These are phyloP conservation scores for Ostrea edulis DNA, from an alignment of 1,140 invertebrate species.

Conservation along the genomic window DNA sequence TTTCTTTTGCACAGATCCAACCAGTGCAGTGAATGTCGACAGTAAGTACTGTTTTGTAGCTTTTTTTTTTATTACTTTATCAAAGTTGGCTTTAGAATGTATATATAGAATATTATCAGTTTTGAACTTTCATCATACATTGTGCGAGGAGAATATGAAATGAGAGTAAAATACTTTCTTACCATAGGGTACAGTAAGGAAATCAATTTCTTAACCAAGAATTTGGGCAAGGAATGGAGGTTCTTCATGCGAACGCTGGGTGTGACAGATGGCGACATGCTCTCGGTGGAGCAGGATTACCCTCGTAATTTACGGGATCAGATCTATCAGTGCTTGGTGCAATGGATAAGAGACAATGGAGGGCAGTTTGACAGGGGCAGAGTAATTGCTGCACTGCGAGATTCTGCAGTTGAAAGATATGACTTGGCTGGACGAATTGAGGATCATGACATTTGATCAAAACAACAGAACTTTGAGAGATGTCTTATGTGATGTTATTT, in stretches of 20 bases:
- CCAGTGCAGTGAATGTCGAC: not conserved
- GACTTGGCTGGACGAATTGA: conserved; percentile 59
- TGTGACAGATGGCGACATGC: conserved; percentile 62
- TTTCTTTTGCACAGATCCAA: not conserved
- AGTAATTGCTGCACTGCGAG: conserved; percentile 57
- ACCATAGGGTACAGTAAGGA: conserved; percentile 63
- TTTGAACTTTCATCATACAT: not conserved
- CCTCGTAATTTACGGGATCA: conserved; percentile 64
- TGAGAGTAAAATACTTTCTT: not conserved
- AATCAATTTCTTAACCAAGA: conserved; percentile 63
- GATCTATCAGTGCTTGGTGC: conserved; percentile 64
- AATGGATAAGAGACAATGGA: conserved; percentile 59
- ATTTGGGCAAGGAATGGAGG: conserved; percentile 67
- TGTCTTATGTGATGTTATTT: no score
- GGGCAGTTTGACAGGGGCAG: conserved; percentile 52
- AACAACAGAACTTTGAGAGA: not conserved
- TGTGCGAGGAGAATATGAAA: no score
- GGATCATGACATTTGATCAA: conserved; percentile 45
- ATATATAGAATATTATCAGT: not conserved
- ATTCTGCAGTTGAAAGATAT: conserved; percentile 60
- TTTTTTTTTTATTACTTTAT: not conserved
- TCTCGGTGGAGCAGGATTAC: conserved; percentile 57
- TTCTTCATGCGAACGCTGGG: conserved; percentile 67
- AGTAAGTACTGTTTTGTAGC: not conserved
- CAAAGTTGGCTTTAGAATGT: not conserved